Percentiles rank a stretch among this genome's conserved stretches.
Evolutionary conservation across 2,797 vertebrate species (phyloP).

Genomic region (Spinus pinus): DNA sequence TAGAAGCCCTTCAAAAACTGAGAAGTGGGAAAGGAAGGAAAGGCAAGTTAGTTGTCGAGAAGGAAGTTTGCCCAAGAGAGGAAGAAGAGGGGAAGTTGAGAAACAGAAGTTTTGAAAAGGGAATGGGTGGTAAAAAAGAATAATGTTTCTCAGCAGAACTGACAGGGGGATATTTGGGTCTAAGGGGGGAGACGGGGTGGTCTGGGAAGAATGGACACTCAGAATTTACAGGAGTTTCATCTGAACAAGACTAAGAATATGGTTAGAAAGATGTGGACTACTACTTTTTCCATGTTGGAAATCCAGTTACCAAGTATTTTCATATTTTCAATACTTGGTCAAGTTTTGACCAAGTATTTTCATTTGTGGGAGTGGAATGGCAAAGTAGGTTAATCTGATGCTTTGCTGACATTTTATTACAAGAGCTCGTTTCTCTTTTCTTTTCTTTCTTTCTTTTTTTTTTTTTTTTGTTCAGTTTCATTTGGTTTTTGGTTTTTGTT

Average conservation of each 20-base stretch:
- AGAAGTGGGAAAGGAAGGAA: background rate
- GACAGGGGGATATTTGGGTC: background rate
- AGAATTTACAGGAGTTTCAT: background rate
- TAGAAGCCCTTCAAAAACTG: background rate
- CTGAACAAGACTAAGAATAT: background rate
- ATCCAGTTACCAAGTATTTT: background rate
- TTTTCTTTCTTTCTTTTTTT: fast-evolving
- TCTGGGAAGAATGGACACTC: background rate
- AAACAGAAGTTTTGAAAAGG: background rate
- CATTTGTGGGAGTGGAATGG: background rate
- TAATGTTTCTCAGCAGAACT: background rate
- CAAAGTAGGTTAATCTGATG: background rate
- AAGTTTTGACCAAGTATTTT: background rate
- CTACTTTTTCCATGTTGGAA: background rate
- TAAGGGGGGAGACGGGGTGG: background rate
- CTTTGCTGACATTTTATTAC: background rate
- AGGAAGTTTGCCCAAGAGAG: background rate
- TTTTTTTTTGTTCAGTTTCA: fast-evolving
- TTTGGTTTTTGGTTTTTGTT: background rate
- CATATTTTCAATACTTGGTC: too few relatives aligned
- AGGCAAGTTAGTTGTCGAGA: background rate
- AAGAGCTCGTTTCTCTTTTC: background rate
- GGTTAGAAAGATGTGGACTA: background rate
- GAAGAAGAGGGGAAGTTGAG: background rate
- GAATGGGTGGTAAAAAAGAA: background rate